A percentile compares a stretch with the other conserved stretches of the same genome.
Conservation (phyloP, 2,113 vertebrate species). For the Solenodon paradoxus region DNA sequence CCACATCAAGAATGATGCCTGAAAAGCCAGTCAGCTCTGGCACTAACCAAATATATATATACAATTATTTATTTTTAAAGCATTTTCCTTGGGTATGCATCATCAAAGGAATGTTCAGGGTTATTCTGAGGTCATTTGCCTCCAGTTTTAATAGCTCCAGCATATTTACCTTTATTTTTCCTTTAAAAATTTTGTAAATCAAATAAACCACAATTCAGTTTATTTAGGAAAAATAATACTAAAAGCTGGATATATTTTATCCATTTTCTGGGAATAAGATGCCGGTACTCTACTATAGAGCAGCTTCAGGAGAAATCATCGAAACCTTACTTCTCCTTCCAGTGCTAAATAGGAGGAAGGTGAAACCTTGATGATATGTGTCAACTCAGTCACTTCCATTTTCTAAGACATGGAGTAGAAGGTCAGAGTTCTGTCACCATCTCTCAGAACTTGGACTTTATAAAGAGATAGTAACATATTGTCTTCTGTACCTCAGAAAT, state of each 20-base stretch:
- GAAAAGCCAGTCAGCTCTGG: conserved; percentile 82
- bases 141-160: conserved; percentile 69
- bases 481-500: neutral
- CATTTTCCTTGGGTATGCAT: conserved; percentile 55
- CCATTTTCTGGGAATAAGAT: conserved; percentile 64
- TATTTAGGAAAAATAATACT: conserved; percentile 16
- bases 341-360: neutral
- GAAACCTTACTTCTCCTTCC: conserved; percentile 51
- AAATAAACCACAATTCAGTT: conserved; percentile 68
- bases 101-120: conserved; percentile 68
- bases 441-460: neutral
- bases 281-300: neutral
- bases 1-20: conserved; percentile 85
- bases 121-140: conserved; percentile 46
- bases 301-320: conserved; percentile 49
- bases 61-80: conserved; percentile 73
- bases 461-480: neutral
- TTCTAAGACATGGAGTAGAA: neutral
- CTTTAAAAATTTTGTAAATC: conserved; percentile 56
- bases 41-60: conserved; percentile 76
- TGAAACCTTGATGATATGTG: neutral
- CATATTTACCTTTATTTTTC: neutral
- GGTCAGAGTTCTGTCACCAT: neutral
- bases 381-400: neutral
- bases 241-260: conserved; percentile 46